A percentile compares a stretch with the other conserved stretches of the same genome.
Evolutionary conservation across 92 coral and sea anemone genomes (phyloP).

Genomic region (Paragorgia papillata): DNA sequence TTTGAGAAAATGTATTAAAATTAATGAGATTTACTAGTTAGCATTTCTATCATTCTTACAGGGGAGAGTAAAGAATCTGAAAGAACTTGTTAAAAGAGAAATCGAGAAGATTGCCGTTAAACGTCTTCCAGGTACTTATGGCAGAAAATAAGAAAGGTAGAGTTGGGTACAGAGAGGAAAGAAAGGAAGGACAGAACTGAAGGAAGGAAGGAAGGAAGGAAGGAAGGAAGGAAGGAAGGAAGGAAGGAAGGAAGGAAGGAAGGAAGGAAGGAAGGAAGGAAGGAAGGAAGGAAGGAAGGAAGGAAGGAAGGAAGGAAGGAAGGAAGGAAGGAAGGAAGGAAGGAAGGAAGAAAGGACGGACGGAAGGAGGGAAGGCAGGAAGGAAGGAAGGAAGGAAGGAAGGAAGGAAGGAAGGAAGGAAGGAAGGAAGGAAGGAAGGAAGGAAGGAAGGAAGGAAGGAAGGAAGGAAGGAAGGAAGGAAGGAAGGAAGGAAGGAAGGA

Average conservation of each 20-base stretch:
- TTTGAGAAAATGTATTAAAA: background rate
- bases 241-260: no score
- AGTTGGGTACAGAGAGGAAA: no score
- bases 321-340: background rate
- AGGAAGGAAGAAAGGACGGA: background rate
- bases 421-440: no score
- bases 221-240: background rate
- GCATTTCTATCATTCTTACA: background rate
- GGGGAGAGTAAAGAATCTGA: background rate
- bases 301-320: background rate
- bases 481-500: no score
- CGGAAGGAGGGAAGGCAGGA: background rate
- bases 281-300: background rate
- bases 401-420: background rate
- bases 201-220: background rate
- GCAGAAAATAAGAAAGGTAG: no score
- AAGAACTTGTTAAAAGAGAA: conserved; percentile 8
- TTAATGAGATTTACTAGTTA: background rate
- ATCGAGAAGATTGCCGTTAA: conserved; percentile 18
- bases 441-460: no score
- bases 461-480: no score
- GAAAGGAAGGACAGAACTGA: background rate
- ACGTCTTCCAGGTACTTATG: conserved; percentile 26
- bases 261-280: background rate
- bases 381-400: background rate